phyloP scores from a whole-genome alignment of 2,797 vertebrate genomes.

The Pantherophis alleghaniensis region DNA sequence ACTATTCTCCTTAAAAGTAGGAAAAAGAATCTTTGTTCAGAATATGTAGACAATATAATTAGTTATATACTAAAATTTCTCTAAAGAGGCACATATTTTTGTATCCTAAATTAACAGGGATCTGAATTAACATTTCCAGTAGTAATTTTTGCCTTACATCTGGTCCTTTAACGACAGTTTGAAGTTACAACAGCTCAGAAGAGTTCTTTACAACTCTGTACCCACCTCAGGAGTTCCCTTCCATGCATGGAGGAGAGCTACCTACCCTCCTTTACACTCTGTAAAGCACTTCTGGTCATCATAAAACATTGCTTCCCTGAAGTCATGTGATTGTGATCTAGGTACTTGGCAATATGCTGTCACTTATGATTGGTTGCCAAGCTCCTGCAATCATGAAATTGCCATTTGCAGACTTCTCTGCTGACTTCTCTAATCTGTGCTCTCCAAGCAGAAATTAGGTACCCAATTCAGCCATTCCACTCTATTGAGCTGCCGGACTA shows the following conservation, averaged over 20 bases:
- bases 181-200: neutral
- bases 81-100: neutral
- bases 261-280: neutral
- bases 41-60: neutral
- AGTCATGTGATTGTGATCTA: too few species aligned
- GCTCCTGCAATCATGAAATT: neutral
- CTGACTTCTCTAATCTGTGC: neutral
- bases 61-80: neutral
- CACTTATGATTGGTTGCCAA: neutral
- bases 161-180: neutral
- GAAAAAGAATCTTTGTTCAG: neutral
- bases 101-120: neutral
- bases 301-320: neutral
- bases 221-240: neutral
- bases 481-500: too few species aligned
- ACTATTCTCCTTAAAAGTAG: neutral
- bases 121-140: neutral
- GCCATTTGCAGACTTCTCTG: neutral
- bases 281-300: neutral
- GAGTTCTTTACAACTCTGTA: neutral
- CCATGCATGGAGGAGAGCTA: neutral
- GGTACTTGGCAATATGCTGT: neutral
- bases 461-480: too few species aligned
- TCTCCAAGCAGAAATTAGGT: too few species aligned
- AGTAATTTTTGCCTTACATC: neutral